Evolutionary conservation across 2,113 vertebrate species (phyloP).

Genomic region (Hiodon tergisus): DNA sequence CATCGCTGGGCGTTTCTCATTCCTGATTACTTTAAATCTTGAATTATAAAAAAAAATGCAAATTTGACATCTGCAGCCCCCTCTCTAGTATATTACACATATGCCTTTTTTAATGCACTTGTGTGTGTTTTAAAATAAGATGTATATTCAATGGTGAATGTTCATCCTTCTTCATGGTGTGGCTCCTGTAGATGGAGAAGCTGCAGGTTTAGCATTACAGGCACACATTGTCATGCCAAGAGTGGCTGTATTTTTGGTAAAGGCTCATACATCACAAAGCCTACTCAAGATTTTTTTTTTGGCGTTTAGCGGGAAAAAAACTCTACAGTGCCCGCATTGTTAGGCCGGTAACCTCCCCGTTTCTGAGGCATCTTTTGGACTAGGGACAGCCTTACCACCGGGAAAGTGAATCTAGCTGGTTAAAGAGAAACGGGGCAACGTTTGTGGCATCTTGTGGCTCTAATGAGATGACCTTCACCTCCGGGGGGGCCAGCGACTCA

Average conservation of each 20-base stretch:
- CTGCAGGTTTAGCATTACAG: too few relatives aligned
- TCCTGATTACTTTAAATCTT: too few relatives aligned
- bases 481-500: slow-evolving; percentile 40
- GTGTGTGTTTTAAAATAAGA: too few relatives aligned
- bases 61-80: too few relatives aligned
- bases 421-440: slow-evolving; percentile 23
- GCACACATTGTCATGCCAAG: not conserved
- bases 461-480: slow-evolving; percentile 44
- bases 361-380: slow-evolving; percentile 28
- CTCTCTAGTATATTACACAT: too few relatives aligned
- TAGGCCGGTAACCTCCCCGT: slow-evolving; percentile 28
- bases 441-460: slow-evolving; percentile 37
- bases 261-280: not conserved
- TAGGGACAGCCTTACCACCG: slow-evolving; percentile 18
- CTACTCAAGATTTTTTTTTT: not conserved
- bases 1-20: too few relatives aligned
- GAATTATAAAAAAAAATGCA: too few relatives aligned
- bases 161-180: too few relatives aligned
- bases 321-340: not conserved
- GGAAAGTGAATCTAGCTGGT: slow-evolving; percentile 39
- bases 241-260: not conserved
- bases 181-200: too few relatives aligned
- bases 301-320: not conserved
- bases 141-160: too few relatives aligned
- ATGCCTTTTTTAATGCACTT: too few relatives aligned